Evolutionary conservation across 2,113 vertebrate genomes (phyloP), one percentile per base, ranked within the genome.

Genomic region (Neogale vison): DNA sequence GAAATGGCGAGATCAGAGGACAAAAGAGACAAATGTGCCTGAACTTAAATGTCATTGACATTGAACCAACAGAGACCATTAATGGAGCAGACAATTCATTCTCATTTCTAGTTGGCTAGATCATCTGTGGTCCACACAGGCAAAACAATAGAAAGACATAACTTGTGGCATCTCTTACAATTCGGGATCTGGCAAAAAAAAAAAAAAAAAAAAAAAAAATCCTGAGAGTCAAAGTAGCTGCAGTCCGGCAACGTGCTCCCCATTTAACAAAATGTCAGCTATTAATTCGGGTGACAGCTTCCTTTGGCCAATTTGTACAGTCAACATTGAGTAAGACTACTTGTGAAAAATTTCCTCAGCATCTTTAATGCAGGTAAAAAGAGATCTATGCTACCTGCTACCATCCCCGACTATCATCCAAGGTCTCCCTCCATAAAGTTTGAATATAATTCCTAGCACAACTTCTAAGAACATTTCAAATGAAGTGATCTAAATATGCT

Each of bases 391-490:
- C 50, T 11, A 92, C 21, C 24, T 45, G 7, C 21, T 9, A 77
- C 55, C 5, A 24, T 65, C 18, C 20, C 20, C 12, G 1, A 29
- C 26, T 88, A 55, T 42, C 23, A 86, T 59, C 24, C 47, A 71
- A 82, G n/a, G 86, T 45, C 34, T 72, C 79, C 36, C 34, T 83
- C 18, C 36, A 74, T 69, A 23, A 42, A 67, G 1, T 71, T 82
- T 91, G 72, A 94, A 80, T 79, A 90, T 88, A 77, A 95, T 96
- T 81, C 20, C 2, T 6, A 39, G 36, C 10, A 71, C 1, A 90
- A 88, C 45, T 52, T 97, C 69, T 80, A 88, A 34, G 42, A 81
- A 63, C 36, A 83, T 93, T 97, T 97, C 59, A 96, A 57, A 92
- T 79, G 79, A 96, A 95, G 47, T 88, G 65, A 6, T 88, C 59